Percentiles rank a stretch among this genome's conserved stretches.
Evolutionary conservation across 2,888 invertebrate genomes (phyloP).

Genomic region (Amblyteles armatorius): DNA sequence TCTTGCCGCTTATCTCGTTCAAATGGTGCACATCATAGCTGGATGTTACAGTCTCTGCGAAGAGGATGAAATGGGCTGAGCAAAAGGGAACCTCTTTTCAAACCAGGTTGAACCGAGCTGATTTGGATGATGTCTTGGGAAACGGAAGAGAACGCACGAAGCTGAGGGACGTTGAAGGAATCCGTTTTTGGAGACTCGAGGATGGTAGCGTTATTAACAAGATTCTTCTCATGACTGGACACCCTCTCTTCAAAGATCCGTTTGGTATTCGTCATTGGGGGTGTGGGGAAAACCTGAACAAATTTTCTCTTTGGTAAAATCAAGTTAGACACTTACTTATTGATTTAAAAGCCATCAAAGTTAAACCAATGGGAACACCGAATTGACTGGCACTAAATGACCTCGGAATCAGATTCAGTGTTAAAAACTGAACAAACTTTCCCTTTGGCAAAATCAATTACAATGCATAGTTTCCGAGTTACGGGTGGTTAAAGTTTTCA

Average conservation of each 20-base stretch:
- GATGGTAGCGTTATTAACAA: neutral
- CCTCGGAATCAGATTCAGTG: no score
- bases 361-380: no score
- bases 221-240: neutral
- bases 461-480: no score
- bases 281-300: neutral
- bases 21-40: neutral
- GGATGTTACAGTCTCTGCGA: neutral
- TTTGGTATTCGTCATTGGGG: neutral
- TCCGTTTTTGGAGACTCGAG: neutral
- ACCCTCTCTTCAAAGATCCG: neutral
- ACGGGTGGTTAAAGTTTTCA: no score
- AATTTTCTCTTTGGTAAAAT: no score
- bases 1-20: neutral
- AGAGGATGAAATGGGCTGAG: constrained; percentile 1
- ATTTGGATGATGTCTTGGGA: neutral
- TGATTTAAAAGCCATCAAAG: no score
- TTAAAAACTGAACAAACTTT: no score
- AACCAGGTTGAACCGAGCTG: neutral
- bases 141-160: neutral
- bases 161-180: neutral
- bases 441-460: no score
- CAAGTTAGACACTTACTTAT: no score
- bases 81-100: neutral
- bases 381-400: no score